Percentiles rank a stretch among this genome's conserved stretches.
Conservation (phyloP, 2,888 invertebrate genomes). For the Aphidius colemani region DNA sequence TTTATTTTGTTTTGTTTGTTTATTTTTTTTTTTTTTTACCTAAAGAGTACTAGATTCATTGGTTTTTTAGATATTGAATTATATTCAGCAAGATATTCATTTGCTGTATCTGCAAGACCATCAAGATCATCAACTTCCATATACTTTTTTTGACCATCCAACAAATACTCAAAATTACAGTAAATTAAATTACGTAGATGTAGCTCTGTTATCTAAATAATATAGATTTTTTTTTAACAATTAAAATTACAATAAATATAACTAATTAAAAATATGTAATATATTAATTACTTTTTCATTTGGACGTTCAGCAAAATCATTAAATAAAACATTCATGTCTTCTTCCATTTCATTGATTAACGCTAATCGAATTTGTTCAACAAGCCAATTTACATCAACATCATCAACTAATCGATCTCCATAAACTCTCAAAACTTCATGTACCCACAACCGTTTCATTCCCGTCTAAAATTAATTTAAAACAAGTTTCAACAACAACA, state of each 20-base stretch:
- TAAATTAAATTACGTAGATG: conserved; percentile 87
- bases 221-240: background rate
- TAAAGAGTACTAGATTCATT: conserved; percentile 91
- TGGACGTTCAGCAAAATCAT: conserved; percentile 62
- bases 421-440: conserved; percentile 90
- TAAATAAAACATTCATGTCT: conserved; percentile 73
- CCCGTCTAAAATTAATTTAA: conserved; percentile 63
- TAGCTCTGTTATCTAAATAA: conserved; percentile 71
- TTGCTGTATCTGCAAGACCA: conserved; percentile 76
- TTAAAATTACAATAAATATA: too few species aligned
- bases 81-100: conserved; percentile 85
- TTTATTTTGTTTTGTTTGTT: conserved; percentile 14
- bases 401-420: conserved; percentile 90
- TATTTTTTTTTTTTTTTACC: conserved; percentile 59
- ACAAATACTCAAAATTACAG: conserved; percentile 93
- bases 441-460: conserved; percentile 92
- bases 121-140: conserved; percentile 81
- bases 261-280: background rate
- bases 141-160: conserved; percentile 82
- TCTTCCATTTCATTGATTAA: conserved; percentile 67
- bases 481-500: background rate
- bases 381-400: conserved; percentile 79
- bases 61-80: conserved; percentile 96
- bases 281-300: conserved; percentile 24
- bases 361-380: conserved; percentile 70